Evolutionary conservation across 2,888 invertebrate species (phyloP), one percentile per base, ranked within the genome.

Genomic region (Ectropis crepuscularia): DNA sequence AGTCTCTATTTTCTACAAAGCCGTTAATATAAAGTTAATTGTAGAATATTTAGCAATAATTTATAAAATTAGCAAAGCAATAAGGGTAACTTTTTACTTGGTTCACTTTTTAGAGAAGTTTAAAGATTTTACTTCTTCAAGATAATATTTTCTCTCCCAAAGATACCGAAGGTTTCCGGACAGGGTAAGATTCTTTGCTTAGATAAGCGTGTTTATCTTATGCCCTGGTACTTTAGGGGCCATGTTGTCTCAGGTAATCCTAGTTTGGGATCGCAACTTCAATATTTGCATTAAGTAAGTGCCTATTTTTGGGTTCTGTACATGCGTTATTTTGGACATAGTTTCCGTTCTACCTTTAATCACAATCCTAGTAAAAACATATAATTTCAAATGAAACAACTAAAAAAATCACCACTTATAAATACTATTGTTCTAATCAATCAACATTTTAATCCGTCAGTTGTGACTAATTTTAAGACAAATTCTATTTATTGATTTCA

Each of bases 141-240:
- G 39, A 57, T 37, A 54, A 51, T 51, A 54, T 61, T 53, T 57
- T 55, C 37, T 61, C 55, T 48, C 38, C 37, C 45, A 57, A 55
- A 60, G 51, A 59, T 65, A 65, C 12, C 59, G 57, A 68, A 61
- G 57, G 66, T 55, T 60, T 54, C 41, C 46, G 57, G 60, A 53
- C 50, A 55, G 51, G 66, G 65, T 68, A 50, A 68, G 68, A 69
- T 75, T 68, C 60, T 61, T 68, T 72, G 60, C 53, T 41, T 61
- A 66, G 75, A 76, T 77, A 75, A 77, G 73, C 67, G 68, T 73
- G 71, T 78, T 78, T 78, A 74, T 75, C 67, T 71, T 77, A 66
- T 63, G 53, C 36, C 60, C 61, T 43, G 54, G 57, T 73, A 70
- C 76, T 73, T 64, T 64, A 70, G 61, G 61, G 53, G 49, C 65